Percentiles rank a stretch among this genome's conserved stretches.
Evolutionary conservation across 2,797 vertebrate genomes (phyloP).

Genomic region (Oreortyx pictus): DNA sequence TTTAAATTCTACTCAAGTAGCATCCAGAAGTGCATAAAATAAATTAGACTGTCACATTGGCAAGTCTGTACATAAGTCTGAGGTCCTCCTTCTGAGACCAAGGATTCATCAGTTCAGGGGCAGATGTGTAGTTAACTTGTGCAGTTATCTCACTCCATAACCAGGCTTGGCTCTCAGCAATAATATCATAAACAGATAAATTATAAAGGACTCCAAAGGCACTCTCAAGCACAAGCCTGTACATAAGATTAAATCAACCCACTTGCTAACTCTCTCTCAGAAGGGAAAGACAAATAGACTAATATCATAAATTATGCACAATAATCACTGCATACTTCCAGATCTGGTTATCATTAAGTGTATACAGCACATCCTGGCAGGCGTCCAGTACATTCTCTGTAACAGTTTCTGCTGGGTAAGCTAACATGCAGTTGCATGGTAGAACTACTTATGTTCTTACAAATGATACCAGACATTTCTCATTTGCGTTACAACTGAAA

Average conservation of each 20-base stretch:
- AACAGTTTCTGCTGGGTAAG: conserved; percentile 37
- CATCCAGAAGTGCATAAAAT: not conserved
- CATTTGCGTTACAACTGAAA: conserved; percentile 36
- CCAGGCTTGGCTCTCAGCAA: not conserved
- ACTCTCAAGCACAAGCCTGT: not conserved
- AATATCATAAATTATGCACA: not conserved
- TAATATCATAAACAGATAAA: not conserved
- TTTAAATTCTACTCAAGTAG: not conserved
- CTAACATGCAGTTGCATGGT: not conserved
- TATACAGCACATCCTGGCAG: conserved; percentile 20
- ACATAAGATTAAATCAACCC: not conserved
- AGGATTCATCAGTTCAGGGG: not conserved
- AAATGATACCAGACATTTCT: conserved; percentile 47
- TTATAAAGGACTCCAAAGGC: not conserved
- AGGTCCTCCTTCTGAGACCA: not conserved
- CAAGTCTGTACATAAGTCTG: too few species aligned
- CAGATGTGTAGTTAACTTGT: not conserved
- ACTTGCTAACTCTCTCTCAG: not conserved
- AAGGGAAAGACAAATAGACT: conserved; percentile 4
- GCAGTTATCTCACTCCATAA: not conserved
- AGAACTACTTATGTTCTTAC: conserved; percentile 17
- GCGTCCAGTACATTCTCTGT: not conserved
- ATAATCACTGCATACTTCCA: not conserved
- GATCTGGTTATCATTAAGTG: not conserved
- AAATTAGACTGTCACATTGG: not conserved